phyloP scores from a whole-genome alignment of 2,797 vertebrate genomes.

The Agapornis canus region DNA sequence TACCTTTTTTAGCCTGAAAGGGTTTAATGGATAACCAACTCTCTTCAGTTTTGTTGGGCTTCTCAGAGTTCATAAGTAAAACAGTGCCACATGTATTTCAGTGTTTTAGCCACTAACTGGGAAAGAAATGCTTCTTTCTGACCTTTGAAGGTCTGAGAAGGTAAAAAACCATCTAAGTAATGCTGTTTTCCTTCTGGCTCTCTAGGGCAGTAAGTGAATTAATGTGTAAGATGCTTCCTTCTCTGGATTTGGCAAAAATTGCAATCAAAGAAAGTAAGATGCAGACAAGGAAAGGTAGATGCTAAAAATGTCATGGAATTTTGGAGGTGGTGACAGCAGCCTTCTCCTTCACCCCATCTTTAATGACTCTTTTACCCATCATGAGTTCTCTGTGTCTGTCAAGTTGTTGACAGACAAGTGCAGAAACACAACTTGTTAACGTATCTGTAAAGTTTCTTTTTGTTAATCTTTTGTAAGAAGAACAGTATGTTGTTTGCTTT shows the following conservation, averaged over 20 bases:
- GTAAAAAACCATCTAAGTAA: background rate
- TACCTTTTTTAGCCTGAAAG: background rate
- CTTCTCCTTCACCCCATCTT: background rate
- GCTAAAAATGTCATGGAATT: background rate
- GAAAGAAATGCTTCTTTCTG: background rate
- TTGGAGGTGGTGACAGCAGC: background rate
- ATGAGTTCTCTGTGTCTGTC: background rate
- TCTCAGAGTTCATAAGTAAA: background rate
- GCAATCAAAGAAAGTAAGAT: background rate
- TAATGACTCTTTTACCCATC: background rate
- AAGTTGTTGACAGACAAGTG: background rate
- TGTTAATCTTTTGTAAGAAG: background rate
- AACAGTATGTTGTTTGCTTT: background rate
- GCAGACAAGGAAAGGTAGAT: background rate
- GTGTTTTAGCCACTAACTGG: background rate
- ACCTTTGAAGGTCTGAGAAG: background rate
- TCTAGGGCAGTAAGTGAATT: background rate
- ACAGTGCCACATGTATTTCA: background rate
- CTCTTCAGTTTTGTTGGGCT: background rate
- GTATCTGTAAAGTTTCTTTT: background rate
- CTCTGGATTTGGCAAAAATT: background rate
- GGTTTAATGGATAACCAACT: no score
- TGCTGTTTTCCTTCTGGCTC: background rate
- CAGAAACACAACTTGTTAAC: background rate
- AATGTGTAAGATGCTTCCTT: background rate